Evolutionary conservation across 2,888 invertebrate species (phyloP), one percentile per base, ranked within the genome.

Genomic region (Petrolisthes manimaculis): DNA sequence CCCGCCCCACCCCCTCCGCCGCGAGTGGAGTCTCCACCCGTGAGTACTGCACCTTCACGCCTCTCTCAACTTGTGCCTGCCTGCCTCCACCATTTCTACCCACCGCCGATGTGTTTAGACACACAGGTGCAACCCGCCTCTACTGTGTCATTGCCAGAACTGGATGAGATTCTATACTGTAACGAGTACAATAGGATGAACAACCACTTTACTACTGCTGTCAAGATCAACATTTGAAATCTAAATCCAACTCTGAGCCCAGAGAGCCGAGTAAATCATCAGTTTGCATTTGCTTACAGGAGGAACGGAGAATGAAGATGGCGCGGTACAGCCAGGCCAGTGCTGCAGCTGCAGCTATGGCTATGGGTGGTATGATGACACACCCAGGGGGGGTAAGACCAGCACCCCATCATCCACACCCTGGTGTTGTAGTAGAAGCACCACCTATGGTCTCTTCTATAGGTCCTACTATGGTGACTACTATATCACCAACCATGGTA

Each of bases 11-110:
- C 85, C 82, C 90, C 90, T 75, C 88, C 78, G 37, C 37, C 37
- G 83, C 89, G 85, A 79, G 86, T 86, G 86, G 86, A 86, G 84
- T 86, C 86, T 81, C 86, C 89, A 83, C 85, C 86, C 85, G 90
- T 90, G 88, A 90, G 90, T 90, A 90, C 88, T 86, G 90, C 90
- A 89, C 89, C 87, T 86, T 88, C 88, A 88, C 90, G 82, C 88
- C 88, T 86, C 90, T 90, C 90, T 88, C 89, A 89, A 85, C 89
- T 86, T 86, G 89, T 85, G 84, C 84, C 84, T 89, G 89, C 85
- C 85, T 85, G 89, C 89, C 85, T 89, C 85, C 83, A 86, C 89
- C 84, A 86, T 89, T 89, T 89, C 85, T 89, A 85, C 89, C 85
- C 75, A 85, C 84, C 85, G 85, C 78, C 84, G 89, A 89, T 85